Evolutionary conservation across 2,888 invertebrate species (phyloP).

Genomic region (Pilophorus perplexus): DNA sequence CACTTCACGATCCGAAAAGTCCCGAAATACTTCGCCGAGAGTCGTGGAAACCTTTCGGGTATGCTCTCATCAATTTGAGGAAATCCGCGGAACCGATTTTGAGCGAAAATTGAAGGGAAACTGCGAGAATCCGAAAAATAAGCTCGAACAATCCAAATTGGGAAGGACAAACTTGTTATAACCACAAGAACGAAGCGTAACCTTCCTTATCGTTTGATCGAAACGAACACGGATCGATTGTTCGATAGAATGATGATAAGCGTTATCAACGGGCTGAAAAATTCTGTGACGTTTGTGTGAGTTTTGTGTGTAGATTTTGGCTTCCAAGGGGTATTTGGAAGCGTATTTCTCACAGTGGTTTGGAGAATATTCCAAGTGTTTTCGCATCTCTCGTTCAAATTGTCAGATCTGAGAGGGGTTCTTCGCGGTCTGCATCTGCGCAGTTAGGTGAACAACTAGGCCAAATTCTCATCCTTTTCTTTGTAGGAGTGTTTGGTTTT

Average conservation of each 20-base stretch:
- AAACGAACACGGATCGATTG: neutral
- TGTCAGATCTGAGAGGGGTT: too few species aligned
- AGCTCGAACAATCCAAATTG: neutral
- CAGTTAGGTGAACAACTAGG: neutral
- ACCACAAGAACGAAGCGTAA: neutral
- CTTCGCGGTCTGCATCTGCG: constrained; percentile 16
- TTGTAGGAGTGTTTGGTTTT: neutral
- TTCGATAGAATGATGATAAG: constrained; percentile 7
- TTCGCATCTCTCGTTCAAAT: neutral
- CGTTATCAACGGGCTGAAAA: constrained; percentile 3
- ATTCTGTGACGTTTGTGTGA: neutral
- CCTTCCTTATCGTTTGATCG: constrained; percentile 7
- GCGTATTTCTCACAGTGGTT: neutral
- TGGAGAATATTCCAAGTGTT: neutral
- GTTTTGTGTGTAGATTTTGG: neutral
- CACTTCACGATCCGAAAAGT: neutral
- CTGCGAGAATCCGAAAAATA: too few species aligned
- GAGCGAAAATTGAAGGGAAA: too few species aligned
- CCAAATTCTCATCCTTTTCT: too few species aligned
- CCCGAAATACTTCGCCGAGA: neutral
- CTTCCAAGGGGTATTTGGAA: neutral
- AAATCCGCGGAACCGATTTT: too few species aligned
- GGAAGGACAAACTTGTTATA: constrained; percentile 19
- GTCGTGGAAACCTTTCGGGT: too few species aligned
- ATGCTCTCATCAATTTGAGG: too few species aligned